Evolutionary conservation across 2,797 vertebrate species (phyloP), one percentile per base, ranked within the genome.

Genomic region (Agapornis canus): DNA sequence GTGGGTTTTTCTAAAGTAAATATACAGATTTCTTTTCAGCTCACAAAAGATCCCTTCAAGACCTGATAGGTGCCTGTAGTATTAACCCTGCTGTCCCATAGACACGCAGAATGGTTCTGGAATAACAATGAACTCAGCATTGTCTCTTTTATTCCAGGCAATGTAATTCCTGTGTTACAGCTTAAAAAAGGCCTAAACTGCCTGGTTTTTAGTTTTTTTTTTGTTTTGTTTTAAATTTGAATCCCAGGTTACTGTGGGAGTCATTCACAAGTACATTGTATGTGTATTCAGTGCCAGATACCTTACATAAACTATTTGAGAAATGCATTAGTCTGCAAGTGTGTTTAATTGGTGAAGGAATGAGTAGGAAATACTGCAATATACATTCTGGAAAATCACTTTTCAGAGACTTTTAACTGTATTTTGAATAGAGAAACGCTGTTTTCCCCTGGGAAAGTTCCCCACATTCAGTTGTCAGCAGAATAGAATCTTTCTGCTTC

Each of bases 391-490:
- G 88, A 93, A 70, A 69, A 94, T 57, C 54, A 79, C 47, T 93
- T 96, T 96, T 94, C 63, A 61, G 90, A 77, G 86, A 77, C 57
- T 90, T 92, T 87, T 83, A 89, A 82, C 94, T 95, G 11, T 94
- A 88, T 95, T 96, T 97, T 96, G 89, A 92, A 94, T 95, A 85
- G 91, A 95, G 82, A 97, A 97, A 94, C 88, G 86, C 82, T 96
- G 86, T 97, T 97, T 97, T 97, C 92, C 88, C 95, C 96, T 96
- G 94, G 93, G 97, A 96, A 96, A 96, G 92, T 96, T 97, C 83
- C 65, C 95, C 88, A 76, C 81, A 91, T 94, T 96, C 83, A 77
- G 91, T 96, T 95, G 90, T 96, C 87, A 94, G 92, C 92, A 89
- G 79, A 96, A 86, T 82, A 94, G 93, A 93, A 89, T 96, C 91